These are phyloP conservation scores for Macaria notata DNA, from an alignment of 2,888 invertebrate genomes.

Conservation along the genomic window DNA sequence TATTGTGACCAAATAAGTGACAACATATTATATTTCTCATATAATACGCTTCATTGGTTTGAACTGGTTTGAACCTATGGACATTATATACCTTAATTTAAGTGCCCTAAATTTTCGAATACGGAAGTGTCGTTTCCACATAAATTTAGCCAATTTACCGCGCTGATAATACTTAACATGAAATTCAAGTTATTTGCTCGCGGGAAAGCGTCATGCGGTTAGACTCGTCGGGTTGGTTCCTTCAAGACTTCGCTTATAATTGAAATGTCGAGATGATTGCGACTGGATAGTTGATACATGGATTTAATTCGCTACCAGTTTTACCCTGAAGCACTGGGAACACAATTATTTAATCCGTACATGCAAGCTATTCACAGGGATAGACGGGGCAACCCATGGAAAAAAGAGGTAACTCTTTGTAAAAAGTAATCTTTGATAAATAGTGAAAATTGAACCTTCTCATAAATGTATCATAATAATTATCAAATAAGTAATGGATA, in stretches of 20 bases:
- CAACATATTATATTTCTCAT: too few relatives aligned
- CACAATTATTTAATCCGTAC: conserved; percentile 5
- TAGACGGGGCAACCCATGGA: too few relatives aligned
- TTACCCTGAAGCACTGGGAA: conserved; percentile 29
- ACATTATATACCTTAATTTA: too few relatives aligned
- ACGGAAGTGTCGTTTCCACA: not conserved
- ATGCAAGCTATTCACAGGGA: too few relatives aligned
- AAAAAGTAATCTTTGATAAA: too few relatives aligned
- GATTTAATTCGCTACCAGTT: conserved; percentile 49
- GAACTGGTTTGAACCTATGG: too few relatives aligned
- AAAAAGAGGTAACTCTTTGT: too few relatives aligned
- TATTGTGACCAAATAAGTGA: too few relatives aligned
- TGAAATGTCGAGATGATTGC: conserved; percentile 50
- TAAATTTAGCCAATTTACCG: not conserved
- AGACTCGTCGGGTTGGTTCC: conserved; percentile 15
- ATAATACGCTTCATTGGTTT: too few relatives aligned
- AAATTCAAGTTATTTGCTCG: conserved; percentile 2
- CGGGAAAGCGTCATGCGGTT: conserved; percentile 8
- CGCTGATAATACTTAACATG: conserved; percentile 1
- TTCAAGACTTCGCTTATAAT: conserved; percentile 35
- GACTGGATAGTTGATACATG: conserved; percentile 45
- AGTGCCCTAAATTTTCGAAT: not conserved
- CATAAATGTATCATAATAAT: too few relatives aligned
- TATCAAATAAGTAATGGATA: too few relatives aligned
- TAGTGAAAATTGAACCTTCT: too few relatives aligned